Evolutionary conservation across 2,113 vertebrate species (phyloP), one percentile per base, ranked within the genome.

Genomic region (Eulemur rufifrons): DNA sequence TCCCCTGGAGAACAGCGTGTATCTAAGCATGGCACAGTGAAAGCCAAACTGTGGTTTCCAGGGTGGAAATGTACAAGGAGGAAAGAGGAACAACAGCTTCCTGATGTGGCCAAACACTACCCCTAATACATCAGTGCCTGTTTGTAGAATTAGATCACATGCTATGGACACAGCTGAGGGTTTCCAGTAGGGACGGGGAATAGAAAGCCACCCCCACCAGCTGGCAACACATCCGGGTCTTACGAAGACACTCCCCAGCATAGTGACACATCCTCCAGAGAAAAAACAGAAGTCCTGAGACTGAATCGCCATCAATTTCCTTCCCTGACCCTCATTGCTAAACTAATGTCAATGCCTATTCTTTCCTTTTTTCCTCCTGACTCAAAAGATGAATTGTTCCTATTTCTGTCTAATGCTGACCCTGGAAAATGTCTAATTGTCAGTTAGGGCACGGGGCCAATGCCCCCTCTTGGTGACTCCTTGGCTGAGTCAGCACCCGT

Each of bases 331-430:
- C 18, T 52, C 25, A 61, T 29, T 81, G 94, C 39, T 39, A 89
- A 86, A n/a, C 59, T 32, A 93, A 81, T 12, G 37, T 37, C 15
- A 21, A 18, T 3, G 15, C 15, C 18, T 50, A n/a, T 81, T 77
- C 59, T 69, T 89, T 54, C 3, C 59, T 42, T 82, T 68, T 61
- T 56, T 29, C 32, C 32, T 80, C 13, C 81, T 71, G 87, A 81
- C 61, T 94, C 89, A 86, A 73, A 89, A 71, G 73, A 91, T 52
- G 37, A 95, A 89, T 47, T 29, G 3, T 61, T 89, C 14, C 39
- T 91, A 47, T 76, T 96, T 92, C 45, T 29, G 15, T 73, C 20
- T 87, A 47, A 39, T 34, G 69, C 21, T 3, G 6, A 66, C 74
- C 80, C 80, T 61, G 32, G 39, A 85, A 89, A 86, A 85, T 74